Base-by-base conservation (phyloP, 2,888 invertebrate species). In the Petrolisthes manimaculis region DNA sequence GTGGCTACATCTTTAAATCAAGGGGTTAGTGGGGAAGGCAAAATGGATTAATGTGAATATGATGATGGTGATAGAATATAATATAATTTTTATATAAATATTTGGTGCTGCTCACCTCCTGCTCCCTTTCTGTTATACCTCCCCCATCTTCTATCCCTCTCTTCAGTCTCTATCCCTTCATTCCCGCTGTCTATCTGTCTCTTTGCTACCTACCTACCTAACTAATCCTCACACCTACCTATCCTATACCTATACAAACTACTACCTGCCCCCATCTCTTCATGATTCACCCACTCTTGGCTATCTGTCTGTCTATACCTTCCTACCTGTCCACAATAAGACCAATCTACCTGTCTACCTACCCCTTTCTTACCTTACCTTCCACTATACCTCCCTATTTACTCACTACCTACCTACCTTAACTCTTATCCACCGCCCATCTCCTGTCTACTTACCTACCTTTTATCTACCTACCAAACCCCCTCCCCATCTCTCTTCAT, bases 381-480 rank as follows among this genome's bases (percentile, higher is more conserved):
- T 21, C 24, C 12, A 5, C 61, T 0, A 6, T 0, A 6, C 21
- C 14, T 53, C 54, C 81, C 61, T 61, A 24, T 24, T 61, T 37
- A 24, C 61, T 81, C 61, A 61, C 61, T 81, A n/a, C 37, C 61
- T 61, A 21, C 61, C 81, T 81, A 55, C 37, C 81, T 61, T 24
- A 9, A 9, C 24, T 61, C 21, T 54, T 21, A 51, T 5, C 53
- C 54, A 5, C 18, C 55, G 5, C n/a, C 5, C 8, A 9, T 54
- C 5, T n/a, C 54, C 12, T 37, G 37, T 37, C 37, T 37, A 37
- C 37, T 37, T 37, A 37, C 37, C 37, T 37, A 37, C 37, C 37
- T 37, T 37, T 37, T 37, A 37, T 37, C 37, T 37, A 37, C 37
- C 37, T 37, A 37, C 37, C 37, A 2, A 37, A 37, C 37, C 37